These are phyloP conservation scores for Spizaetus ornatus DNA, from an alignment of 2,113 vertebrate genomes.

Conservation along the genomic window DNA sequence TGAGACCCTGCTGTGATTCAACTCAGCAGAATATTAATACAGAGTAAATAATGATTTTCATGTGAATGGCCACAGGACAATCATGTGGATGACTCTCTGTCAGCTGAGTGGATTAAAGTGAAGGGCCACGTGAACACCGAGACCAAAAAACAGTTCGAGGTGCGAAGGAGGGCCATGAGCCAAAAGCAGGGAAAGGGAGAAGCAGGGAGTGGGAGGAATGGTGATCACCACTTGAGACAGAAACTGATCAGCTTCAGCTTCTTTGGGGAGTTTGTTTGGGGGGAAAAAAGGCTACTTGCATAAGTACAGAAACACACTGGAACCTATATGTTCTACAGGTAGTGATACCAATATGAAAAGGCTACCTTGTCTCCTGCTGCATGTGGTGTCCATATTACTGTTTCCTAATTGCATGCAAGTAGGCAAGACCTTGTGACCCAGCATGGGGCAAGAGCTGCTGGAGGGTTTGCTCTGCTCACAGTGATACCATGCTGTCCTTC, in stretches of 20 bases:
- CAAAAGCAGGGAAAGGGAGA: background rate
- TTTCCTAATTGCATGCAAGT: background rate
- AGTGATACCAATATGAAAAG: background rate
- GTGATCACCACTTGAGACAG: background rate
- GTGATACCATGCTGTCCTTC: accelerated
- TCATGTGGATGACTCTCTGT: background rate
- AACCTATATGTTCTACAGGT: background rate
- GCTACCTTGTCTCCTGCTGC: background rate
- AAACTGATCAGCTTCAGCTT: background rate
- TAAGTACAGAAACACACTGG: background rate
- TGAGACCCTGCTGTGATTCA: background rate
- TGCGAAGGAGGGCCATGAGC: background rate
- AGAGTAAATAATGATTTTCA: background rate
- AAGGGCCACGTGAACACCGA: background rate
- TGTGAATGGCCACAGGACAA: background rate
- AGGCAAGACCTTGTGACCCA: background rate
- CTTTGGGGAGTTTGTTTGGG: background rate
- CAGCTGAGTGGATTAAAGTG: background rate
- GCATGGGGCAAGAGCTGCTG: background rate
- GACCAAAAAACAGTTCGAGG: background rate
- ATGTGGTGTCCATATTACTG: accelerated
- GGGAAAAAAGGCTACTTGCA: background rate
- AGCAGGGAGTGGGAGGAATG: accelerated
- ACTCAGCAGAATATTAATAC: background rate
- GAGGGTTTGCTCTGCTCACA: background rate